Base-by-base conservation (phyloP, 2,113 vertebrate genomes). In the Otolemur garnettii region DNA sequence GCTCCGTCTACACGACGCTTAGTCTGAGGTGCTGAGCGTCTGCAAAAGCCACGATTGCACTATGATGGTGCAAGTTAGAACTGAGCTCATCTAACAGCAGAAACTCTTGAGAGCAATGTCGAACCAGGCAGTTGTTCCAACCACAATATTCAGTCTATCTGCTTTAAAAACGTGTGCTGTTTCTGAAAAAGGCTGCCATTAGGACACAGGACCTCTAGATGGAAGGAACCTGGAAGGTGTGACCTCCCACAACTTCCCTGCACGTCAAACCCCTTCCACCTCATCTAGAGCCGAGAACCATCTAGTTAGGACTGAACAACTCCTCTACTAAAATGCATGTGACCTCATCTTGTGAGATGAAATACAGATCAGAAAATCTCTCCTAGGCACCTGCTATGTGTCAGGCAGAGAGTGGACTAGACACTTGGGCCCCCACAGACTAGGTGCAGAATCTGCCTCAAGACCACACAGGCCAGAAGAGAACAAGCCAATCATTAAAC, bases 21-120 rank as follows among this genome's bases (percentile, higher is more conserved):
- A 24, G n/a, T 28, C 45, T 33, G 84, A 78, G 75, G 35, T 30
- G n/a, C 38, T 28, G 1, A 1, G 28, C 59, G 0, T 35, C 80
- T 38, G 19, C 59, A 28, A 10, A 53, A 28, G 50, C 45, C 15
- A 3, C 8, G 15, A 57, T 0, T 1, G 22, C 11, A 0, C 24
- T 14, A 2, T 50, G 26, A 28, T 33, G 9, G 66, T 15, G 50
- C 33, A 0, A 0, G 18, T 7, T 0, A 28, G 72, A 45, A 15
- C 14, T 6, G 89, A 33, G n/a, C 35, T 68, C 87, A 85, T 78
- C 5, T 2, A 14, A 5, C 3, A 60, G n/a, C 0, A 35, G 21
- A 81, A 35, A 69, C 45, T 33, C 69, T 57, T 81, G 55, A 55
- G 9, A 30, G 53, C 78, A 18, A 5, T 0, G 22, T 17, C 24